Conservation (phyloP, 2,888 invertebrate genomes). For the Drosophila setosimentum region DNA sequence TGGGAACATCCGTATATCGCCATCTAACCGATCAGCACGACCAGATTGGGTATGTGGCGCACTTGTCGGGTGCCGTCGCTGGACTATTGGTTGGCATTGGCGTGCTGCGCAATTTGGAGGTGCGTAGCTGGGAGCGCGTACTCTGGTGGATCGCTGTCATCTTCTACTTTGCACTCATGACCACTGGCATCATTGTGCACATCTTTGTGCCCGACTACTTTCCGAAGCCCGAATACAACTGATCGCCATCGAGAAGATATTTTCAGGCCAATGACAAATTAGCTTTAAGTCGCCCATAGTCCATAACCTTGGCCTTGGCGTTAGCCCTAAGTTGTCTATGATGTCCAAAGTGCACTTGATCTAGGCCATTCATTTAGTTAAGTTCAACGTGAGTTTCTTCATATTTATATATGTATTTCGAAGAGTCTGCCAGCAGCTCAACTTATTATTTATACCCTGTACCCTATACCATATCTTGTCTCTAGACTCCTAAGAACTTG, state of each 20-base stretch:
- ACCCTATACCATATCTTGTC: not conserved
- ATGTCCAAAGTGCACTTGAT: conserved; percentile 67
- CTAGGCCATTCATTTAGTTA: conserved; percentile 29
- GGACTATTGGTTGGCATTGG: conserved; percentile 93
- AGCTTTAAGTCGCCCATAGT: conserved; percentile 39
- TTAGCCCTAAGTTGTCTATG: conserved; percentile 35
- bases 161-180: conserved; percentile 89
- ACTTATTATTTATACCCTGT: not conserved
- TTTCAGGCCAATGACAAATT: conserved; percentile 19
- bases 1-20: conserved; percentile 96
- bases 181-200: conserved; percentile 90
- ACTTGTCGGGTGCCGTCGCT: conserved; percentile 95
- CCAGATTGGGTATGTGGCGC: conserved; percentile 97
- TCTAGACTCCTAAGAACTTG: not conserved
- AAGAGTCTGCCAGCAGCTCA: not conserved
- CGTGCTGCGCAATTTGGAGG: conserved; percentile 92
- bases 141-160: conserved; percentile 93
- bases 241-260: conserved; percentile 6
- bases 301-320: conserved; percentile 26
- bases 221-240: conserved; percentile 83
- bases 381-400: not conserved
- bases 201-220: conserved; percentile 88
- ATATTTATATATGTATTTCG: not conserved
- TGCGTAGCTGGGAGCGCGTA: conserved; percentile 92
- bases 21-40: conserved; percentile 90